These are phyloP conservation scores for Drosophila varians DNA, from an alignment of 1,140 invertebrate species.

Conservation along the genomic window DNA sequence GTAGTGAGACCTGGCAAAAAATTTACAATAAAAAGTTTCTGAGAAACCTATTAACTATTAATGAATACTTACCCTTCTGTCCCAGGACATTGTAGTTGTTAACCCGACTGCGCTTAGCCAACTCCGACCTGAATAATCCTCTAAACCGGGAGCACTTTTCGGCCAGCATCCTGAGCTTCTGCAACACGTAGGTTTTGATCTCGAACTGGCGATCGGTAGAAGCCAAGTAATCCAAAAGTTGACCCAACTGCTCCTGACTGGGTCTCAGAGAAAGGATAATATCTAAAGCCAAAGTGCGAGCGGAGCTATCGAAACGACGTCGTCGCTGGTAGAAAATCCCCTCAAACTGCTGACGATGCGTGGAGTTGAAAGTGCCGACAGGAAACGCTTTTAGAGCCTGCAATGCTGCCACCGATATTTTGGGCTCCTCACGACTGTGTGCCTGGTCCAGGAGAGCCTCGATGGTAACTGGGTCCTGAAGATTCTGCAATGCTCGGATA, in stretches of 20 bases:
- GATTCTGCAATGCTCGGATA: constrained; percentile 88
- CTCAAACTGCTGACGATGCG: constrained; percentile 84
- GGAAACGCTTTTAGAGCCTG: constrained; percentile 87
- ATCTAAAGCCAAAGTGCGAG: constrained; percentile 89
- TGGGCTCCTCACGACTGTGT: constrained; percentile 84
- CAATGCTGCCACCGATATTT: constrained; percentile 87
- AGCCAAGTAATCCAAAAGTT: constrained; percentile 85
- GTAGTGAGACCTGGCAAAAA: constrained; percentile 86
- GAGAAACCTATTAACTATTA: too few relatives aligned
- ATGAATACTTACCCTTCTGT: constrained; percentile 84
- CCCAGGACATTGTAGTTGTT: constrained; percentile 89
- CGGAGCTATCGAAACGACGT: constrained; percentile 88
- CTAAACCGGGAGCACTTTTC: constrained; percentile 84
- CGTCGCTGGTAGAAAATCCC: constrained; percentile 88
- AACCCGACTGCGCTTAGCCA: constrained; percentile 83
- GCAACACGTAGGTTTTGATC: constrained; percentile 88
- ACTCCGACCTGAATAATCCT: constrained; percentile 79
- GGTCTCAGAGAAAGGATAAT: constrained; percentile 87
- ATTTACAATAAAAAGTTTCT: neutral
- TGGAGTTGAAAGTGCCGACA: constrained; percentile 66
- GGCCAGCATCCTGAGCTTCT: constrained; percentile 87
- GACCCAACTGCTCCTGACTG: constrained; percentile 84
- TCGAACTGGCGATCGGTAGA: constrained; percentile 86
- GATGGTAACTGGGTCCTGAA: constrained; percentile 86
- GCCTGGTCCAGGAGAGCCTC: constrained; percentile 85